phyloP scores from a whole-genome alignment of 1,140 invertebrate genomes.

The Hycleus cichorii region DNA sequence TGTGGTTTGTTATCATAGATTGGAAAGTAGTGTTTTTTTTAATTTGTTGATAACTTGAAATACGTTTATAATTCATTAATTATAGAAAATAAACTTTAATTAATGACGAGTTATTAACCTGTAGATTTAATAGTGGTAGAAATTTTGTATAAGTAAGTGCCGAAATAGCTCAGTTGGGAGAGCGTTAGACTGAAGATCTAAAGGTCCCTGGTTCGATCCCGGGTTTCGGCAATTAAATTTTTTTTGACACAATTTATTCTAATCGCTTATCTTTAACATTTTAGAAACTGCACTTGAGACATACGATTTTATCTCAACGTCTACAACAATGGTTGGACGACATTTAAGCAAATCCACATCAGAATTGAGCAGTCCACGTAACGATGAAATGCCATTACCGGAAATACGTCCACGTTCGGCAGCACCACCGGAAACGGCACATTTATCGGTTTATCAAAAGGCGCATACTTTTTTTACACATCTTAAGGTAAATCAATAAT shows the following conservation, averaged over 20 bases:
- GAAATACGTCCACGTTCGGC: constrained; percentile 44
- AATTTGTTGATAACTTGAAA: too few species aligned
- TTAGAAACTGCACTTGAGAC: constrained; percentile 37
- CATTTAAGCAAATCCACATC: constrained; percentile 51
- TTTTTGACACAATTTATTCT: background rate
- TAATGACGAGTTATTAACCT: too few species aligned
- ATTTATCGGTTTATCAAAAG: constrained; percentile 55
- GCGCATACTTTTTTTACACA: constrained; percentile 65
- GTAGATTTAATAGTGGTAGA: too few species aligned
- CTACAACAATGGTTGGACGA: constrained; percentile 25
- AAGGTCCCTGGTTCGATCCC: constrained; percentile 34
- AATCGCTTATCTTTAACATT: constrained; percentile 2
- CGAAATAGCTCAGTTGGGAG: constrained; percentile 68
- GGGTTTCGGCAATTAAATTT: constrained; percentile 22
- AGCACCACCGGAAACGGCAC: constrained; percentile 41
- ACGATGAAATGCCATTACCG: constrained; percentile 25
- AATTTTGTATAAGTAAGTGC: too few species aligned
- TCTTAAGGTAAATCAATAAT: constrained; percentile 44
- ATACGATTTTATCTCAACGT: constrained; percentile 31
- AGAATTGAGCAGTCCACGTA: constrained; percentile 42
- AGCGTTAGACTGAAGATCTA: constrained; percentile 73
- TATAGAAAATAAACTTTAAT: too few species aligned
- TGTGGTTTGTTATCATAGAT: too few species aligned
- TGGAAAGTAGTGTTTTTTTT: too few species aligned
- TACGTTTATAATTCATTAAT: too few species aligned